Base-by-base conservation (phyloP, 2,888 invertebrate species). In the Aelia acuminata region DNA sequence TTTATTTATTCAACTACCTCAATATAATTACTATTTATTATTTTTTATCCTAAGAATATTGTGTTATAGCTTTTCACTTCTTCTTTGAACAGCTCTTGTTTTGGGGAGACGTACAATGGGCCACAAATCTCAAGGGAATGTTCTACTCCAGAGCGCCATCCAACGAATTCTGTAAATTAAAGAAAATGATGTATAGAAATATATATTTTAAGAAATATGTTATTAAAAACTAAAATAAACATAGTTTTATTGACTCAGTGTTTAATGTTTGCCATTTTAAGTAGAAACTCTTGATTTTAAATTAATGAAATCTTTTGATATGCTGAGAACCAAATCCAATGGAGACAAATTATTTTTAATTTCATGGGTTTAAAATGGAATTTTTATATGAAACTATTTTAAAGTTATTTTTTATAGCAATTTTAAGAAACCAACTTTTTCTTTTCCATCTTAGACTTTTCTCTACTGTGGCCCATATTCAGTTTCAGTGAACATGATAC, bases 91-190 rank as follows among this genome's bases (percentile, higher is more conserved):
- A 90, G 8, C n/a, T 80, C 43, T 47, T 80, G 80, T 89, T 91
- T 92, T 18, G 93, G 93, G 88, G 93, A 93, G 57, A 92, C 91
- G 90, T 93, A 93, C 75, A 93, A 90, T 1, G 92, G 92, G 7
- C 93, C 93, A 31, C 92, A 91, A 89, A 92, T 92, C 91, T 94
- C 93, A 85, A 94, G 91, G 88, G 92, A 91, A 90, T 92, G 92
- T 85, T 93, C 92, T 10, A 89, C 80, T 47, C 91, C 90, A 18
- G 92, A 92, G 89, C 94, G 91, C 93, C 93, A 93, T 15, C 94
- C 93, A 85, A 93, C 91, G 87, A 92, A 91, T 87, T 92, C 93
- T 92, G 92, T 13, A 75, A 22, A 80, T 22, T 22, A 80, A 43
- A 80, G 43, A 35, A 70, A 70, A 1, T 26, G 3, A 39, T 39